These are phyloP conservation scores for Achlya flavicornis DNA, from an alignment of 2,888 invertebrate genomes.

Conservation along the genomic window DNA sequence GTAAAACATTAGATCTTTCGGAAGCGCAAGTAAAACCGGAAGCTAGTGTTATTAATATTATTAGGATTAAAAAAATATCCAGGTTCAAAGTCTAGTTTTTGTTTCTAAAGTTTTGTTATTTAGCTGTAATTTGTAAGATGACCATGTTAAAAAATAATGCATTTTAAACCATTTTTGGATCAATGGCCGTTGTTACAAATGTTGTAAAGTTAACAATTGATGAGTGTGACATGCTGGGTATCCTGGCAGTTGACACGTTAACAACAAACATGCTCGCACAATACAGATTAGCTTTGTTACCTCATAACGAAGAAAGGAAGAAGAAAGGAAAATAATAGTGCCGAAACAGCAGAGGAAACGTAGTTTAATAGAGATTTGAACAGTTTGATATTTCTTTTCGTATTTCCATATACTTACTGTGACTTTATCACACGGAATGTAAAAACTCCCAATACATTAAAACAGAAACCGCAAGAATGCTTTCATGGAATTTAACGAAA, in stretches of 20 bases:
- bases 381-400: no score
- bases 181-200: neutral
- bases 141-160: neutral
- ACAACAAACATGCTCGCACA: neutral
- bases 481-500: slow-evolving; percentile 4
- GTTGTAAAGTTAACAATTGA: neutral
- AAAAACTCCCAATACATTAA: neutral
- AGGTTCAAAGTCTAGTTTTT: neutral
- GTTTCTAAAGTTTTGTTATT: neutral
- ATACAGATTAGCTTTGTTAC: neutral
- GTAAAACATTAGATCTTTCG: no score
- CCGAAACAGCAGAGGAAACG: no score
- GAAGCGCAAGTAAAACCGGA: no score
- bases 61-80: neutral
- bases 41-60: no score
- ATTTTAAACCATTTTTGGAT: neutral
- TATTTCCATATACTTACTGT: no score
- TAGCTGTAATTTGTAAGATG: neutral
- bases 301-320: no score
- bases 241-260: neutral
- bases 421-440: neutral
- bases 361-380: no score
- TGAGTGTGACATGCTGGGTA: neutral
- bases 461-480: slow-evolving; percentile 1
- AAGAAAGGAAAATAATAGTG: no score